phyloP scores from a whole-genome alignment of 2,797 vertebrate species.

The Urosaurus nigricauda region DNA sequence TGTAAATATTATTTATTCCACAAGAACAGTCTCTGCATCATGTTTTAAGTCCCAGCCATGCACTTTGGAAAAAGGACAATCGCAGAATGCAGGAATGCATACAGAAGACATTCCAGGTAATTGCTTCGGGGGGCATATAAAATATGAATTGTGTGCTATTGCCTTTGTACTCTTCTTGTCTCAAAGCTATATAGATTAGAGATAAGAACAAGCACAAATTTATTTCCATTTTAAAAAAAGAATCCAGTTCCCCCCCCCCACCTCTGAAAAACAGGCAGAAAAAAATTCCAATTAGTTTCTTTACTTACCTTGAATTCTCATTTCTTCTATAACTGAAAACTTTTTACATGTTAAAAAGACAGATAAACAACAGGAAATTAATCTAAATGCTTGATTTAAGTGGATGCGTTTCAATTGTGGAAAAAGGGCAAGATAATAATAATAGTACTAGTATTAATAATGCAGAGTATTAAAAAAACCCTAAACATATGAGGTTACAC shows the following conservation, averaged over 20 bases:
- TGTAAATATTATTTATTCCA: neutral
- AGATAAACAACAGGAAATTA: neutral
- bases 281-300: neutral
- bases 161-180: neutral
- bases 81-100: constrained; percentile 1
- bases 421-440: too few species aligned
- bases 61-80: neutral
- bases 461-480: neutral
- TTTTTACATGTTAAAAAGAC: neutral
- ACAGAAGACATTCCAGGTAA: constrained; percentile 13
- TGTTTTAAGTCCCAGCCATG: neutral
- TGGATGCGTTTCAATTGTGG: neutral
- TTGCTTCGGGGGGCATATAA: constrained; percentile 26
- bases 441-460: too few species aligned
- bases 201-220: constrained; percentile 1
- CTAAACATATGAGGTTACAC: neutral
- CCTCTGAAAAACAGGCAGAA: neutral
- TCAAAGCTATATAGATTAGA: neutral
- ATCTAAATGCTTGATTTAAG: neutral
- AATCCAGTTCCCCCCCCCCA: neutral
- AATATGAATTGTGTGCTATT: constrained; percentile 25
- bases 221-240: constrained; percentile 1
- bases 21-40: neutral
- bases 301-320: neutral
- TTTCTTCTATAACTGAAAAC: constrained; percentile 7